Percentiles rank a stretch among this genome's conserved stretches.
Conservation (phyloP, 1,140 invertebrate species). For the Drosophila miranda region DNA sequence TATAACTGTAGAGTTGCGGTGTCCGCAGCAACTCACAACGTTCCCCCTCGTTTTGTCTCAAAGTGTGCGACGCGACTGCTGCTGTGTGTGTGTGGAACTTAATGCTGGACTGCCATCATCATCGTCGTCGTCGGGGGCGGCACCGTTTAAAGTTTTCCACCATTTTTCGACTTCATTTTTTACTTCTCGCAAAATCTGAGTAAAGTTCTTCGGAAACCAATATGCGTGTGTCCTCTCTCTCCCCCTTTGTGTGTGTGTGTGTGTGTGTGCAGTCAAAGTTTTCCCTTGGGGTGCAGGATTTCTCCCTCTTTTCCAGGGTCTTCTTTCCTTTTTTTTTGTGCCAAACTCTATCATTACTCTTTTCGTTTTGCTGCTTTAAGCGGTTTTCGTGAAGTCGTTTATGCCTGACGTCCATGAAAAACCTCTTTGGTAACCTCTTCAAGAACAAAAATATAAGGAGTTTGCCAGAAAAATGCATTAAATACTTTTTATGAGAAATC, state of each 20-base stretch:
- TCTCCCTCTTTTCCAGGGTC: conserved; percentile 22
- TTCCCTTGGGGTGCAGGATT: conserved; percentile 61
- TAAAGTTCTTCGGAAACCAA: conserved; percentile 71
- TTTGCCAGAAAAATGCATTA: conserved; percentile 54
- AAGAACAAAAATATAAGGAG: conserved; percentile 15
- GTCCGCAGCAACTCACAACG: too few relatives aligned
- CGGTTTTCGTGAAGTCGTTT: conserved; percentile 77
- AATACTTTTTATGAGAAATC: conserved; percentile 61
- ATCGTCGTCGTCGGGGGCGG: too few relatives aligned
- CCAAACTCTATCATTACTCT: conserved; percentile 78
- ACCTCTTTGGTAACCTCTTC: conserved; percentile 36
- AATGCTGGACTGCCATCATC: conserved; percentile 34
- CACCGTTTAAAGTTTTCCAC: conserved; percentile 71
- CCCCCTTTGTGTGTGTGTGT: conserved; percentile 14
- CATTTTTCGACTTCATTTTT: conserved; percentile 64
- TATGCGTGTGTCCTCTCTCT: conserved; percentile 43
- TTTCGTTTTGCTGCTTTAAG: conserved; percentile 75
- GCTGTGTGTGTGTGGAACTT: conserved; percentile 13
- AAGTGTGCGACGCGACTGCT: conserved; percentile 17
- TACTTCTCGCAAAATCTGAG: conserved; percentile 62
- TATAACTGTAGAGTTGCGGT: too few relatives aligned
- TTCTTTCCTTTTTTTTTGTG: conserved; percentile 30
- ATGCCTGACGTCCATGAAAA: conserved; percentile 70
- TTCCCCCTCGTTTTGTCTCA: too few relatives aligned
- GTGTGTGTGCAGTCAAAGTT: conserved; percentile 64